These are phyloP conservation scores for Nemurella pictetii DNA, from an alignment of 2,888 invertebrate species.

Conservation along the genomic window DNA sequence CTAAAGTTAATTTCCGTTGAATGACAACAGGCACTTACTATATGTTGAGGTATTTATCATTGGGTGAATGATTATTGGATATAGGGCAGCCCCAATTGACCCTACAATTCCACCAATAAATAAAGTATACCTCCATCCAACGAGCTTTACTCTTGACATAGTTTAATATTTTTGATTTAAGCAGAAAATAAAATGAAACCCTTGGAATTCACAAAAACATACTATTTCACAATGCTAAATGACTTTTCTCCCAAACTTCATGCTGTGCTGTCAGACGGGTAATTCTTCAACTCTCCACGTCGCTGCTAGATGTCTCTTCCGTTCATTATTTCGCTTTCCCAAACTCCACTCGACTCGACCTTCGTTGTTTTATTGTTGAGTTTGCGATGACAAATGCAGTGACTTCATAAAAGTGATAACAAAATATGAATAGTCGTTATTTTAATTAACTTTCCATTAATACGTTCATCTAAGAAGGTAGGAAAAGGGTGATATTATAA, in stretches of 20 bases:
- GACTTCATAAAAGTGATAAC: background rate
- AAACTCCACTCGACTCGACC: background rate
- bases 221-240: too few relatives aligned
- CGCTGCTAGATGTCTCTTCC: background rate
- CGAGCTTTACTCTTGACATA: conserved; percentile 6
- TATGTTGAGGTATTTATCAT: conserved; percentile 66
- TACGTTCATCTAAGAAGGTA: background rate
- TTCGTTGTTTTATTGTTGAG: background rate
- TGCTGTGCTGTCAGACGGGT: conserved; percentile 14
- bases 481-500: background rate
- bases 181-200: background rate
- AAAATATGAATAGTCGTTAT: background rate
- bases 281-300: background rate
- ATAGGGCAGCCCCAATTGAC: conserved; percentile 58
- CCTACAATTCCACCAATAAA: conserved; percentile 61
- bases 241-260: background rate
- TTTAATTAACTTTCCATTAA: background rate
- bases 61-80: conserved; percentile 64
- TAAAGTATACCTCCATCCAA: conserved; percentile 58
- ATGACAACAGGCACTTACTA: conserved; percentile 55
- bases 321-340: background rate
- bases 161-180: background rate
- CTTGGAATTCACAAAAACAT: too few relatives aligned
- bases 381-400: background rate
- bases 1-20: background rate